phyloP scores from a whole-genome alignment of 2,797 vertebrate species.

The Rhinogobio ventralis region DNA sequence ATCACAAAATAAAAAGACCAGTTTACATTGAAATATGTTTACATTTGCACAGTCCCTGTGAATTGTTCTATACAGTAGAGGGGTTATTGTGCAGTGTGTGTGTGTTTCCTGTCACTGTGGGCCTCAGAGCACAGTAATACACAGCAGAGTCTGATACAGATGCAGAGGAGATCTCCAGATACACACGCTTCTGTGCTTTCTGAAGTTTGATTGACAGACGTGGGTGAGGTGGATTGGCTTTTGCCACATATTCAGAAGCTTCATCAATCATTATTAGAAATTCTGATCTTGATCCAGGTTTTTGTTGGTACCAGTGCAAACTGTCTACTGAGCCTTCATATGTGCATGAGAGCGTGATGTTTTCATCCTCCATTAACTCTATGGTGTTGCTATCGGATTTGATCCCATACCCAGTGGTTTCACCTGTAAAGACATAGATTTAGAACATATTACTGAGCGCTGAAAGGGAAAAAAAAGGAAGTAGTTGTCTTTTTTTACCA shows the following conservation, averaged over 20 bases:
- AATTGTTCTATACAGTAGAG: neutral
- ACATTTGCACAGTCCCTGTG: neutral
- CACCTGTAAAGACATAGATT: constrained; percentile 4
- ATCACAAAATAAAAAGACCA: neutral
- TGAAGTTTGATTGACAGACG: constrained; percentile 28
- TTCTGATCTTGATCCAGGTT: constrained; percentile 28
- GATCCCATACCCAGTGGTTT: constrained; percentile 6
- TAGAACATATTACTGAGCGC: neutral
- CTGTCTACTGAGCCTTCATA: constrained; percentile 8
- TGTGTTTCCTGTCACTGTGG: constrained; percentile 39
- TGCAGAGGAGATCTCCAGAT: constrained; percentile 24
- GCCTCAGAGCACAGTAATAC: constrained; percentile 45
- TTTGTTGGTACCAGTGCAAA: constrained; percentile 50
- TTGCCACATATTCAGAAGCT: neutral
- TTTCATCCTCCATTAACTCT: neutral
- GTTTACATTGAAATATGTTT: neutral
- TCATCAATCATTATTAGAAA: constrained; percentile 39
- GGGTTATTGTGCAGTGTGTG: constrained; percentile 34
- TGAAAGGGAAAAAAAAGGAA: neutral
- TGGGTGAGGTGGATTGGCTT: neutral
- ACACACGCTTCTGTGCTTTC: neutral
- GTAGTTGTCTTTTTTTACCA: too few relatives aligned
- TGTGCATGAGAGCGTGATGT: constrained; percentile 40
- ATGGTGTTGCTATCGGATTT: neutral
- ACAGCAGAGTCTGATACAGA: constrained; percentile 49